Percentiles rank a stretch among this genome's conserved stretches.
phyloP scores from a whole-genome alignment of 2,888 invertebrate genomes.

The Nymphalis polychloros region DNA sequence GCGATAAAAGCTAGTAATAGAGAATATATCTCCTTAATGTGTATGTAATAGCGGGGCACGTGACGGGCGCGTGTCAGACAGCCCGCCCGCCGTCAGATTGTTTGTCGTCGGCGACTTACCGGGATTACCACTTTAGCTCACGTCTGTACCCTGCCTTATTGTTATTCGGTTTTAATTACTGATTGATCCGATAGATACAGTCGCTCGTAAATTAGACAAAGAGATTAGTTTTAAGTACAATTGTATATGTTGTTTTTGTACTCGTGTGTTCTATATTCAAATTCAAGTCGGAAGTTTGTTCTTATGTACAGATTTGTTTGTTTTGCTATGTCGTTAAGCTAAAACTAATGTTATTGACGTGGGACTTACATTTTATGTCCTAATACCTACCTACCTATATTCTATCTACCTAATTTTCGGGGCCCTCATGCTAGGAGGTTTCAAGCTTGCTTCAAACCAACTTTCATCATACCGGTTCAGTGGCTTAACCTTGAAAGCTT shows the following conservation, averaged over 20 bases:
- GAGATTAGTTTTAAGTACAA: constrained; percentile 48
- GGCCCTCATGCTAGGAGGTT: no score
- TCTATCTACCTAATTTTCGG: no score
- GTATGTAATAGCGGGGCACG: constrained; percentile 68
- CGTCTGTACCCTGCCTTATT: constrained; percentile 52
- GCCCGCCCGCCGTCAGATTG: constrained; percentile 51
- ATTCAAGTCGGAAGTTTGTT: not conserved
- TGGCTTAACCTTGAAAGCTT: no score
- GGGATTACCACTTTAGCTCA: constrained; percentile 74
- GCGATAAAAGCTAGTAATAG: constrained; percentile 73
- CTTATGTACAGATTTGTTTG: not conserved
- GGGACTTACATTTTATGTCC: no score
- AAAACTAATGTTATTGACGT: no score
- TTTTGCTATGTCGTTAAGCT: no score
- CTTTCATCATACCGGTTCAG: no score
- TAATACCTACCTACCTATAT: no score
- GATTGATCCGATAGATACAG: constrained; percentile 69
- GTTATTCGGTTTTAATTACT: constrained; percentile 68
- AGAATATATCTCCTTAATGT: constrained; percentile 71
- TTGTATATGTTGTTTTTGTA: constrained; percentile 24
- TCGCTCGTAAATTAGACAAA: constrained; percentile 68
- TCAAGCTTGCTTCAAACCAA: no score
- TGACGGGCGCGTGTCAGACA: constrained; percentile 56
- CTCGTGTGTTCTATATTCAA: not conserved
- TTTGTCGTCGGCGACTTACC: constrained; percentile 63